phyloP scores from a whole-genome alignment of 2,113 vertebrate genomes.

The Pseudorhombus dupliciocellatus region DNA sequence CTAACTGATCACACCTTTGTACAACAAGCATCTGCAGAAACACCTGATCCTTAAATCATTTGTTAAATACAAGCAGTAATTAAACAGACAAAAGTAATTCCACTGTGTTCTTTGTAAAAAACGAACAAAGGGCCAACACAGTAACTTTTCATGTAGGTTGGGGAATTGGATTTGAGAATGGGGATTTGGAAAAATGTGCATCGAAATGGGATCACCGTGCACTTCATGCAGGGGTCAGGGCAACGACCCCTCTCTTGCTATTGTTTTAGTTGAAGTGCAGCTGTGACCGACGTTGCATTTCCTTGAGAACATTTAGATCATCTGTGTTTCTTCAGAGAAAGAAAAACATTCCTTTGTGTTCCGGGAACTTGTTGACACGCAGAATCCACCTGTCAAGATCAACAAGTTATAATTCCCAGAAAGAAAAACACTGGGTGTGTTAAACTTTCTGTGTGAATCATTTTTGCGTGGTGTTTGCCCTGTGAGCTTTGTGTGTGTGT shows the following conservation, averaged over 20 bases:
- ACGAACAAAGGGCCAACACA: slow-evolving; percentile 23
- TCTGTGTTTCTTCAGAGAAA: slow-evolving; percentile 3
- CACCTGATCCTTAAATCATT: slow-evolving; percentile 1
- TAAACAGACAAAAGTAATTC: slow-evolving; percentile 31
- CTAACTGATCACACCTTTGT: not conserved
- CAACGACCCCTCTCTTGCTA: slow-evolving; percentile 12
- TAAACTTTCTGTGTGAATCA: slow-evolving; percentile 41
- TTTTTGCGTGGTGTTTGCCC: slow-evolving; percentile 22
- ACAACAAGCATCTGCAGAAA: not conserved
- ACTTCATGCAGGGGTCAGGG: slow-evolving; percentile 60
- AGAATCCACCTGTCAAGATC: slow-evolving; percentile 26
- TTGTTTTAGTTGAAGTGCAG: slow-evolving; percentile 50
- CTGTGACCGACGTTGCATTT: slow-evolving; percentile 48
- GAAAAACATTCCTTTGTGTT: slow-evolving; percentile 23
- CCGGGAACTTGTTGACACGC: slow-evolving; percentile 9
- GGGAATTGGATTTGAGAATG: no score
- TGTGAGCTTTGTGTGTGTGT: slow-evolving; percentile 2
- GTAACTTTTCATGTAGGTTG: slow-evolving; percentile 36
- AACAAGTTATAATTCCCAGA: slow-evolving; percentile 23
- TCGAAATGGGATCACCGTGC: slow-evolving; percentile 48
- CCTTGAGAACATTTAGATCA: slow-evolving; percentile 31
- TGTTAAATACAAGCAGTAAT: slow-evolving; percentile 23
- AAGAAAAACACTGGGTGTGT: slow-evolving; percentile 23
- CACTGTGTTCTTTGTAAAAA: slow-evolving; percentile 58
- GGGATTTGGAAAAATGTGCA: slow-evolving; percentile 41